These are phyloP conservation scores for Pyrocoelia pectoralis DNA, from an alignment of 2,888 invertebrate species.

Conservation along the genomic window DNA sequence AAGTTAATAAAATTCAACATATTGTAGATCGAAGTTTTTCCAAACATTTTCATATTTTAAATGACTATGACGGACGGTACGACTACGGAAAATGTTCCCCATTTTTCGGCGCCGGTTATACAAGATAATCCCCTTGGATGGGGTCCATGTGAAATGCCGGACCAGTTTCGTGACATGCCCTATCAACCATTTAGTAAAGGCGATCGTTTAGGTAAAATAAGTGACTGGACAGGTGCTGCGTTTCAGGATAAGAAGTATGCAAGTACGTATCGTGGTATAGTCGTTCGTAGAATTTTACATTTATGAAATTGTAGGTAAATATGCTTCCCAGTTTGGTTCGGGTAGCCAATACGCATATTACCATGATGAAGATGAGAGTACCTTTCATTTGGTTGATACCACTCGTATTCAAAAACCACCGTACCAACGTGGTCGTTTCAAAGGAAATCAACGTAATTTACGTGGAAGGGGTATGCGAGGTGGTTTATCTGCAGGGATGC, in stretches of 20 bases:
- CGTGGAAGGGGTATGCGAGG: constrained; percentile 73
- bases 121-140: constrained; percentile 92
- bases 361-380: constrained; percentile 98
- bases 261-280: constrained; percentile 66
- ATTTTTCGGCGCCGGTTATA: constrained; percentile 77
- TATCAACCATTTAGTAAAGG: constrained; percentile 99
- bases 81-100: constrained; percentile 66
- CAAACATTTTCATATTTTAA: background rate
- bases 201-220: constrained; percentile 97
- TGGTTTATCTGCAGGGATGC: constrained; percentile 77
- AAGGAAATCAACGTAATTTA: constrained; percentile 79
- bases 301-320: constrained; percentile 73
- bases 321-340: constrained; percentile 90
- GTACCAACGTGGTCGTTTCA: constrained; percentile 91
- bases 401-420: constrained; percentile 88
- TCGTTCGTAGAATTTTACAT: too few relatives aligned
- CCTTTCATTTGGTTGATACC: constrained; percentile 97
- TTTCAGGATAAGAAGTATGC: constrained; percentile 94
- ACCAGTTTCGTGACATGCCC: constrained; percentile 95
- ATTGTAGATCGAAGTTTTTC: background rate
- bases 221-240: constrained; percentile 96
- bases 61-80: constrained; percentile 52
- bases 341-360: constrained; percentile 98
- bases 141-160: constrained; percentile 96
- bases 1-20: background rate